Evolutionary conservation across 2,888 invertebrate genomes (phyloP).

Genomic region (Megalurothrips usitatus): DNA sequence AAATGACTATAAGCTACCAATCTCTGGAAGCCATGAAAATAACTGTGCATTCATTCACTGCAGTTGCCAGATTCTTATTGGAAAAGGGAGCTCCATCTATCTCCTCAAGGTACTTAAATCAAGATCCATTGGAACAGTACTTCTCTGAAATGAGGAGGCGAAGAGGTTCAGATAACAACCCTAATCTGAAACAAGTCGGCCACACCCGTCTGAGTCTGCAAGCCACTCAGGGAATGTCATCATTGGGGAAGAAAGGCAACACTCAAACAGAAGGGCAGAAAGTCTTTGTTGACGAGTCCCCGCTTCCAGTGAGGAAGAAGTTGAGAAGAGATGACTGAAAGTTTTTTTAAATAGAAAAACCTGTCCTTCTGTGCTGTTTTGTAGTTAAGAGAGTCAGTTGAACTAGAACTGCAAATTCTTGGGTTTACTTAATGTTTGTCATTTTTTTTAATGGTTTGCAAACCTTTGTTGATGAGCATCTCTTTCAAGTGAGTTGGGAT

Average conservation of each 20-base stretch:
- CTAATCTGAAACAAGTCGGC: background rate
- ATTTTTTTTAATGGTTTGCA: no score
- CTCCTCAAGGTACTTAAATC: background rate
- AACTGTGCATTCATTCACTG: background rate
- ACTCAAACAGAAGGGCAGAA: background rate
- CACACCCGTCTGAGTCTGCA: background rate
- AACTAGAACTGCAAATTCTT: background rate
- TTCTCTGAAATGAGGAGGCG: background rate
- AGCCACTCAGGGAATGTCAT: background rate
- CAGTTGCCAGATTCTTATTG: background rate
- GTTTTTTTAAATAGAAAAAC: background rate
- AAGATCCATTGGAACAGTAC: background rate
- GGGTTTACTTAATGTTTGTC: no score
- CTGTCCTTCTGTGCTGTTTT: background rate
- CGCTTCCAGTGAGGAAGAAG: background rate
- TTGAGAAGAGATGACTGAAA: background rate
- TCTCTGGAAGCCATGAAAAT: background rate
- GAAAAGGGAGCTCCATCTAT: background rate
- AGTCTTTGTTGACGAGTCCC: background rate
- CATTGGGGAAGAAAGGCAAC: background rate
- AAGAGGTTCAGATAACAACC: background rate
- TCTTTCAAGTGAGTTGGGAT: no score
- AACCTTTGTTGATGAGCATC: no score
- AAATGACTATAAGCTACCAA: background rate
- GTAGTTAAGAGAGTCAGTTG: background rate